Evolutionary conservation across 2,797 vertebrate species (phyloP), one percentile per base, ranked within the genome.

Genomic region (Lindbergichthys nudifrons): DNA sequence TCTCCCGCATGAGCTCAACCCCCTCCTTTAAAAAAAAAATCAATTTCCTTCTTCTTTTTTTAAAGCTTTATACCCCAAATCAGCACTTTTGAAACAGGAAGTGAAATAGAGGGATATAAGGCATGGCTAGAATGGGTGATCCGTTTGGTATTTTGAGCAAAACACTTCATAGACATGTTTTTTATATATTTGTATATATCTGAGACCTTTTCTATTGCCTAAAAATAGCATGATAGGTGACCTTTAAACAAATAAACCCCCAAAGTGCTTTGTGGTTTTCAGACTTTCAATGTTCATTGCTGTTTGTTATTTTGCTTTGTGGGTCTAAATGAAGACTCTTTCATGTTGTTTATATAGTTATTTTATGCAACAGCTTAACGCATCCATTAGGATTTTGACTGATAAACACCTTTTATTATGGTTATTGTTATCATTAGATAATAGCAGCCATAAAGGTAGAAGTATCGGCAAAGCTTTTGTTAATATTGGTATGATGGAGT

Each of bases 401-500:
- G 26, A 61, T 46, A 10, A 56, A 59, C 32, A 36, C 32, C 32
- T 64, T 1, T 13, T 3, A 21, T 42, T 19, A 56, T 39, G 21
- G 30, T 6, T 4, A 19, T 32, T 1, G 18, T 42, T 8, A 8
- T 65, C 14, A 19, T 32, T 51, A 23, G 5, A 13, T 59, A 36
- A 48, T 16, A 45, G 16, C 8, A 36, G 7, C 46, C 42, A 42
- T 11, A 23, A 15, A 14, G 26, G 45, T 53, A 14, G 43, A 63
- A 52, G 45, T 32, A 14, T 50, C 63, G 23, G 43, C 45, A 43
- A 0, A 47, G 3, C 9, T 30, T 19, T 1, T 59, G 19, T 47
- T 48, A 45, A 54, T 64, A 65, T 67, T 45, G 6, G 2, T 70
- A 6, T 65, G 50, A 5, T 42, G 46, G 32, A 48, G 47, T 61